phyloP scores from a whole-genome alignment of 2,797 vertebrate genomes.

The Ibycter americanus region DNA sequence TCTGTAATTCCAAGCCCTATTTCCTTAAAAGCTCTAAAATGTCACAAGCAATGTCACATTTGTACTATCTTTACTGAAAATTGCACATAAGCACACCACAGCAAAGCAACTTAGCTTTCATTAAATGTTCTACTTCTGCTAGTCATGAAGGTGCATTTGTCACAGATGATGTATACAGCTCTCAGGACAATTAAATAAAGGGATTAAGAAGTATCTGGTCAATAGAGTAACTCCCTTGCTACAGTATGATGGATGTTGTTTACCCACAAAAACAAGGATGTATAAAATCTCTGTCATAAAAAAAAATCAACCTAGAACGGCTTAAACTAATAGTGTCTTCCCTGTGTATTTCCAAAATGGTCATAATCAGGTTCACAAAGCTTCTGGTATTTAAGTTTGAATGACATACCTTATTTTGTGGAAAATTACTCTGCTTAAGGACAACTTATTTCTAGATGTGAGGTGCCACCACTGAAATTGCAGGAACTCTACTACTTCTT shows the following conservation, averaged over 20 bases:
- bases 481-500: background rate
- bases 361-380: background rate
- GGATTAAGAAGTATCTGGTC: background rate
- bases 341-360: background rate
- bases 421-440: background rate
- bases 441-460: background rate
- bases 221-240: background rate
- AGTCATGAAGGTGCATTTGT: background rate
- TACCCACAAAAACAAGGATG: background rate
- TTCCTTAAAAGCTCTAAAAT: background rate
- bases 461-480: background rate
- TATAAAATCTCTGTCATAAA: background rate
- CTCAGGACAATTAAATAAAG: background rate
- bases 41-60: background rate
- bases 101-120: background rate
- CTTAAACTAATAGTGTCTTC: background rate
- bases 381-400: background rate
- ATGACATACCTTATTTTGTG: background rate
- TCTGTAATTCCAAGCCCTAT: background rate
- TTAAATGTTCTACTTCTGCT: background rate
- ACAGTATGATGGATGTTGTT: background rate
- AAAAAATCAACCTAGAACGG: background rate
- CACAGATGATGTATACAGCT: background rate
- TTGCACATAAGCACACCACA: background rate
- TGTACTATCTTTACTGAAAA: background rate